Percentiles rank a stretch among this genome's conserved stretches.
Evolutionary conservation across 2,797 vertebrate genomes (phyloP).

Genomic region (Lacerta agilis): DNA sequence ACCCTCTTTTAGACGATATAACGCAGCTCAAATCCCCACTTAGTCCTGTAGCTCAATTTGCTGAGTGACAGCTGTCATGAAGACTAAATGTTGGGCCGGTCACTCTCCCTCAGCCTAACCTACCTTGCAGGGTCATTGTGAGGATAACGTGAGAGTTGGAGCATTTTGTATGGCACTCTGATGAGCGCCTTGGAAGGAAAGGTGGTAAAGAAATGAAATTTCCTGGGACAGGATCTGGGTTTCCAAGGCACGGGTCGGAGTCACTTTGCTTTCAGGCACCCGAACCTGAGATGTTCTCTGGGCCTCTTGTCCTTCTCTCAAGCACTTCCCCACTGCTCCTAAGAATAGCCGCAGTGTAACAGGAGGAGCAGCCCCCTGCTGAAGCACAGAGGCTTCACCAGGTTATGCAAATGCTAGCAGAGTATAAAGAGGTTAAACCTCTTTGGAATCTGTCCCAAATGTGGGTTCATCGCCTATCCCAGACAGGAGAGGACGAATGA

Average conservation of each 20-base stretch:
- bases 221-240: neutral
- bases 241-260: neutral
- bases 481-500: neutral
- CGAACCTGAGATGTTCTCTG: neutral
- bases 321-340: neutral
- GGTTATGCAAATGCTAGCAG: slow-evolving; percentile 2
- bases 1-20: too few species aligned
- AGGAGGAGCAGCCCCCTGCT: neutral
- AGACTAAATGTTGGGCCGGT: too few species aligned
- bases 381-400: neutral
- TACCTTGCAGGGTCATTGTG: too few species aligned
- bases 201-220: too few species aligned
- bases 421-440: neutral
- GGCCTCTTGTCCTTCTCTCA: neutral
- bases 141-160: too few species aligned
- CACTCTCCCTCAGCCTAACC: too few species aligned
- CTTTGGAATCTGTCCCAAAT: neutral
- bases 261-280: neutral
- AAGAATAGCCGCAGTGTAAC: slow-evolving; percentile 31
- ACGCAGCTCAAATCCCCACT: too few species aligned
- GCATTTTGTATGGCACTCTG: too few species aligned
- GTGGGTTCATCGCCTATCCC: neutral
- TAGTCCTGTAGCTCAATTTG: too few species aligned
- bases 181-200: too few species aligned
- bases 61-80: too few species aligned